Conservation (phyloP, 2,113 vertebrate species). For the Chrysemys picta region DNA sequence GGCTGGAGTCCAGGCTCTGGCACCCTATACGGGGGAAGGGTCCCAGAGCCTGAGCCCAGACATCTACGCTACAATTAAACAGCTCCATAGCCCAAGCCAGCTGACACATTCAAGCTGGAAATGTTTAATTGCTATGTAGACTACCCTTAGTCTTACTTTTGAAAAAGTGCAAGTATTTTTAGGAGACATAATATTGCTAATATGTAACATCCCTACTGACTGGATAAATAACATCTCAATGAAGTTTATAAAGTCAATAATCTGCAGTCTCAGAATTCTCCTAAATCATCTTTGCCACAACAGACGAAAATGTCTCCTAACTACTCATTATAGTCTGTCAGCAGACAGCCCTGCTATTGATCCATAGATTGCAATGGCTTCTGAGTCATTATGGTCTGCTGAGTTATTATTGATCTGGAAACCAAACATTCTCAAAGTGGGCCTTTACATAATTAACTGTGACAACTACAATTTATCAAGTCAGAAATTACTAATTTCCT, state of each 20-base stretch:
- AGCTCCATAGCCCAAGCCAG: background rate
- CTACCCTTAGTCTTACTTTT: background rate
- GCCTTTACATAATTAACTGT: background rate
- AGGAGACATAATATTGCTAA: background rate
- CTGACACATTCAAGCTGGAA: background rate
- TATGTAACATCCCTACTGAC: background rate
- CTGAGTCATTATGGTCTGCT: background rate
- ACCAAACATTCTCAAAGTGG: constrained; percentile 15
- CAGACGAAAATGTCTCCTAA: background rate
- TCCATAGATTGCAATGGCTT: background rate
- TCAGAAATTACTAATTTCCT: background rate
- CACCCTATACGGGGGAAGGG: too few species aligned
- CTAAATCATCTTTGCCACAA: background rate
- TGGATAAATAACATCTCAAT: background rate
- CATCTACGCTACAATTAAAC: background rate
- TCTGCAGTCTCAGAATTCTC: background rate
- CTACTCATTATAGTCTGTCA: background rate
- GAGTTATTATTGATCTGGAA: constrained; percentile 51
- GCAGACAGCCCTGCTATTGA: background rate
- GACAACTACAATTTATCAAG: background rate
- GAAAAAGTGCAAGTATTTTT: background rate
- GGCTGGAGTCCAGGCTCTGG: background rate
- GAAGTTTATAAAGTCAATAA: background rate
- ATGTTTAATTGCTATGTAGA: background rate
- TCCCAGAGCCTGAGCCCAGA: background rate